Evolutionary conservation across 2,888 invertebrate genomes (phyloP).

Genomic region (Aplocera efformata): DNA sequence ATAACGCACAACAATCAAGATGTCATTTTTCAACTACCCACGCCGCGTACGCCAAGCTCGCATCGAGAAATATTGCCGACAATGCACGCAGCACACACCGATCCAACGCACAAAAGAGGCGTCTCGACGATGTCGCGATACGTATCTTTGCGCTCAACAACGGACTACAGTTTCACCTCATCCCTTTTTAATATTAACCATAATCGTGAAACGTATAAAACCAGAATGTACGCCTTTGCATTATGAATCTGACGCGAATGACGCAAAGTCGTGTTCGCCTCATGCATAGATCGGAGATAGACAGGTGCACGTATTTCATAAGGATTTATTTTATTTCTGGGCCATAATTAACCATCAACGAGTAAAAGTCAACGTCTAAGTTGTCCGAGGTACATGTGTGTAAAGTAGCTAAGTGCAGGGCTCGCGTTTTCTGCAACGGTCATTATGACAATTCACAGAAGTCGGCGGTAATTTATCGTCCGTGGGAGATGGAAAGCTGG

Average conservation of each 20-base stretch:
- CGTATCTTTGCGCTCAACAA: conserved; percentile 67
- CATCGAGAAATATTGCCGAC: conserved; percentile 74
- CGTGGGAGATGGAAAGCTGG: conserved; percentile 61
- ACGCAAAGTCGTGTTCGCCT: conserved; percentile 22
- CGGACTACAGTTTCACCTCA: conserved; percentile 54
- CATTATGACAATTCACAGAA: conserved; percentile 72
- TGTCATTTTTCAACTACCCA: conserved; percentile 81
- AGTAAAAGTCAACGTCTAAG: conserved; percentile 28
- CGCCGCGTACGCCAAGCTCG: conserved; percentile 57
- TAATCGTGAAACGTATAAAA: conserved; percentile 48
- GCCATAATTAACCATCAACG: conserved; percentile 22
- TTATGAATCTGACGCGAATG: conserved; percentile 35
- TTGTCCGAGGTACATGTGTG: conserved; percentile 35
- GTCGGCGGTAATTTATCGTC: conserved; percentile 63
- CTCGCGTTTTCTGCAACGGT: conserved; percentile 52
- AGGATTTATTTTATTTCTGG: conserved; percentile 20
- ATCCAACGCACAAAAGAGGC: conserved; percentile 64
- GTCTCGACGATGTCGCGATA: conserved; percentile 67
- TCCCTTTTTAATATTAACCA: conserved; percentile 53
- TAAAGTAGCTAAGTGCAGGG: conserved; percentile 53
- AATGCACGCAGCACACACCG: conserved; percentile 68
- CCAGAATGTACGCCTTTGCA: conserved; percentile 37
- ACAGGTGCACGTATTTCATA: conserved; percentile 22
- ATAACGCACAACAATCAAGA: conserved; percentile 80
- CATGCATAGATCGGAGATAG: conserved; percentile 20